These are phyloP conservation scores for Drosophila sturtevanti DNA, from an alignment of 1,140 invertebrate species.

Conservation along the genomic window DNA sequence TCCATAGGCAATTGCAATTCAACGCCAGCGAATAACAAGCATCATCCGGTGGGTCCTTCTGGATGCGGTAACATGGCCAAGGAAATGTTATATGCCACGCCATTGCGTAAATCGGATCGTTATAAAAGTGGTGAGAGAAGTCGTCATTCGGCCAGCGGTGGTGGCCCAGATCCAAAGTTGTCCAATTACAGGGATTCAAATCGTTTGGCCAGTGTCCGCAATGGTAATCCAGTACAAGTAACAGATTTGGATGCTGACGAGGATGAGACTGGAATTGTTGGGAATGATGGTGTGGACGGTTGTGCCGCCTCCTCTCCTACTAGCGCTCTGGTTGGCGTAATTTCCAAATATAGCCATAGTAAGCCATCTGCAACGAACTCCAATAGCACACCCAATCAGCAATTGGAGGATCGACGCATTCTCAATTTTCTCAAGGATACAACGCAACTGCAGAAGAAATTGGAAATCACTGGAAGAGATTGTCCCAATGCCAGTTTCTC, in stretches of 20 bases:
- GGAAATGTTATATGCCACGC: slow-evolving; percentile 82
- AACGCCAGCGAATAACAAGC: slow-evolving; percentile 40
- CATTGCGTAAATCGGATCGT: slow-evolving; percentile 80
- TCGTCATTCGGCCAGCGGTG: slow-evolving; percentile 38
- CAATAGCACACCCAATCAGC: slow-evolving; percentile 57
- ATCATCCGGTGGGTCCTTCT: slow-evolving; percentile 23
- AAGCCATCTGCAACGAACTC: slow-evolving; percentile 25
- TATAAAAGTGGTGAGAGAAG: slow-evolving; percentile 78
- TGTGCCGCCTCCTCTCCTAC: slow-evolving; percentile 59
- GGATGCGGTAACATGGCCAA: slow-evolving; percentile 65
- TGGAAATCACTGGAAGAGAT: slow-evolving; percentile 75
- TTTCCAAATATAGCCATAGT: slow-evolving; percentile 58
- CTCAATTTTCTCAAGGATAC: slow-evolving; percentile 82
- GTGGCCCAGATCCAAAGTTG: slow-evolving; percentile 54
- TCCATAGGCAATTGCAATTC: slow-evolving; percentile 62
- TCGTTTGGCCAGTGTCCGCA: slow-evolving; percentile 63
- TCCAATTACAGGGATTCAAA: slow-evolving; percentile 71
- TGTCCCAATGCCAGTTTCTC: slow-evolving; percentile 82
- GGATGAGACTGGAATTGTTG: slow-evolving; percentile 39
- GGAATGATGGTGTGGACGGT: slow-evolving; percentile 42
- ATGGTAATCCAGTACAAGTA: slow-evolving; percentile 69
- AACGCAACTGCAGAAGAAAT: slow-evolving; percentile 80
- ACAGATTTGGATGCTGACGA: slow-evolving; percentile 77
- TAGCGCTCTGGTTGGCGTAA: slow-evolving; percentile 55
- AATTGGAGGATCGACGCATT: slow-evolving; percentile 80